Conservation (phyloP, 2,113 vertebrate species). For the Hystrix brachyura region DNA sequence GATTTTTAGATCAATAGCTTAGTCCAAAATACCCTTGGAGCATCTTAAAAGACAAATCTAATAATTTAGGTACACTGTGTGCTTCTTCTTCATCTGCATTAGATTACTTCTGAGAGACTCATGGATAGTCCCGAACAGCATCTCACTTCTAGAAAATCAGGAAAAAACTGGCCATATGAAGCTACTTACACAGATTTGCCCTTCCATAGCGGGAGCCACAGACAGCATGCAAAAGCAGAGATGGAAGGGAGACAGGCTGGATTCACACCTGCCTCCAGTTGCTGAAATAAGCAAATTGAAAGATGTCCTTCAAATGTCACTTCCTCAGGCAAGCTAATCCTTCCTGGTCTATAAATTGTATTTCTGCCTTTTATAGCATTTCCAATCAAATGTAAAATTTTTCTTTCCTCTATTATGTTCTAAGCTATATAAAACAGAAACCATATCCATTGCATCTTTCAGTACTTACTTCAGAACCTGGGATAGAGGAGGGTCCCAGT, state of each 20-base stretch:
- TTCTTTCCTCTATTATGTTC: neutral
- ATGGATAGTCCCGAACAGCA: neutral
- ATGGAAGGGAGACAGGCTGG: neutral
- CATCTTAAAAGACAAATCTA: slow-evolving; percentile 48
- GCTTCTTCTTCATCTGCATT: slow-evolving; percentile 51
- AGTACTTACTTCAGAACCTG: neutral
- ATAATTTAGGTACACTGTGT: slow-evolving; percentile 9
- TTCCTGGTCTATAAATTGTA: neutral
- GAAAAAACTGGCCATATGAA: neutral
- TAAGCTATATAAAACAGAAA: neutral
- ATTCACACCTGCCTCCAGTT: neutral
- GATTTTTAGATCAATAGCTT: slow-evolving; percentile 36
- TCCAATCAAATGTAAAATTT: slow-evolving; percentile 15
- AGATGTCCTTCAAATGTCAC: neutral
- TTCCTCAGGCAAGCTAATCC: neutral
- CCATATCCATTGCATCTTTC: neutral
- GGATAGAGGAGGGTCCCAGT: neutral
- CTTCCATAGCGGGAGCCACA: neutral
- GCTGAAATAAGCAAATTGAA: slow-evolving; percentile 23
- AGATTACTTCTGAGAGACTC: slow-evolving; percentile 66
- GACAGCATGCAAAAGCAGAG: neutral
- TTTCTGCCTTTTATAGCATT: neutral
- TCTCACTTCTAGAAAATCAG: slow-evolving; percentile 40
- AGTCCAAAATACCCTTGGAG: slow-evolving; percentile 23
- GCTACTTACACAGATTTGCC: neutral